phyloP scores from a whole-genome alignment of 2,888 invertebrate species.

The Cataglyphis livida region DNA sequence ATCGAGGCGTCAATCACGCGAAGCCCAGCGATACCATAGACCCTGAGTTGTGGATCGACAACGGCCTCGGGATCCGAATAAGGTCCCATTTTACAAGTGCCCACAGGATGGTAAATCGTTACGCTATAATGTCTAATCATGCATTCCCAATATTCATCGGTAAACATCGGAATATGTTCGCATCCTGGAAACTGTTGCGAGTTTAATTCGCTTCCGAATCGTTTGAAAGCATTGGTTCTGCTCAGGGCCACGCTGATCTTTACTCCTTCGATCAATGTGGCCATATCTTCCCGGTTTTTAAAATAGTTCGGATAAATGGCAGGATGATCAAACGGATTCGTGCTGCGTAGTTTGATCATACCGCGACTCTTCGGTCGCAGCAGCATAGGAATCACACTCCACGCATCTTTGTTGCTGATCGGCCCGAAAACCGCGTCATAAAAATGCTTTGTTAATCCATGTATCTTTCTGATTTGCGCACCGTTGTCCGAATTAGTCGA shows the following conservation, averaged over 20 bases:
- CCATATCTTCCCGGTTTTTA: constrained; percentile 92
- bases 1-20: constrained; percentile 94
- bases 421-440: constrained; percentile 91
- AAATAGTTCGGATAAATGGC: constrained; percentile 97
- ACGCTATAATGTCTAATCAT: constrained; percentile 93
- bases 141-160: constrained; percentile 94
- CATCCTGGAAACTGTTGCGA: constrained; percentile 93
- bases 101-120: constrained; percentile 95
- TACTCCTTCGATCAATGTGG: constrained; percentile 93
- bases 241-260: constrained; percentile 94
- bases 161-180: constrained; percentile 88
- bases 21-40: constrained; percentile 92
- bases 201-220: constrained; percentile 91
- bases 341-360: constrained; percentile 92
- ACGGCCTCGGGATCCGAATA: constrained; percentile 94
- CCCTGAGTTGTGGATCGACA: constrained; percentile 92
- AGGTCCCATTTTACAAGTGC: constrained; percentile 96
- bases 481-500: constrained; percentile 95
- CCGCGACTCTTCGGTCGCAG: constrained; percentile 95
- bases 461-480: constrained; percentile 92
- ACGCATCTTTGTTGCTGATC: constrained; percentile 92
- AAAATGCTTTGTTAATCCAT: constrained; percentile 91
- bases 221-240: constrained; percentile 91
- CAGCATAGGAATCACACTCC: constrained; percentile 94
- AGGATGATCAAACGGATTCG: constrained; percentile 95